These are phyloP conservation scores for Drosophila melanosoma DNA, from an alignment of 2,888 invertebrate species.

Conservation along the genomic window DNA sequence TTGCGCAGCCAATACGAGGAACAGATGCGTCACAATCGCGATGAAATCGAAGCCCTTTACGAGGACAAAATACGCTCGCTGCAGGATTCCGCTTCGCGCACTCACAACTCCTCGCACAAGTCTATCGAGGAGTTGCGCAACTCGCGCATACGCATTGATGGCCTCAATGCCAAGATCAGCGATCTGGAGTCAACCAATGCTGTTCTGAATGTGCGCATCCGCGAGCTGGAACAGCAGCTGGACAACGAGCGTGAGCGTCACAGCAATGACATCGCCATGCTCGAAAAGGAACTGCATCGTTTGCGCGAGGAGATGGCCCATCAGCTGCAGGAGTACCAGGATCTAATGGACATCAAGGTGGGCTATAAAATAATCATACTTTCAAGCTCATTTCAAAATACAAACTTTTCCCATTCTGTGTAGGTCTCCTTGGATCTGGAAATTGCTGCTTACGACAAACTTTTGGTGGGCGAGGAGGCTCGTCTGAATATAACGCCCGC, in stretches of 20 bases:
- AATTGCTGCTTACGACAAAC: conserved; percentile 95
- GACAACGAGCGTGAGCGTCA: conserved; percentile 92
- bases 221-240: conserved; percentile 93
- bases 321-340: conserved; percentile 97
- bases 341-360: conserved; percentile 98
- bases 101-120: conserved; percentile 89
- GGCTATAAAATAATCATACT: neutral
- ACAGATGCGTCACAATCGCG: conserved; percentile 94
- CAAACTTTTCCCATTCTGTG: rapidly evolving
- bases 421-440: conserved; percentile 91
- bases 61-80: conserved; percentile 90
- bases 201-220: conserved; percentile 87
- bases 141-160: conserved; percentile 91
- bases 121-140: conserved; percentile 93
- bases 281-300: conserved; percentile 91
- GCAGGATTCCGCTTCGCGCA: conserved; percentile 89
- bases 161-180: conserved; percentile 89
- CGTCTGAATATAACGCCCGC: conserved; percentile 84
- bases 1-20: conserved; percentile 96
- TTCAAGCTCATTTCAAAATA: neutral
- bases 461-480: conserved; percentile 93
- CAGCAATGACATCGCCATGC: conserved; percentile 89
- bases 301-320: conserved; percentile 94
- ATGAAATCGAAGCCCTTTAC: conserved; percentile 92
- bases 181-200: conserved; percentile 92